These are phyloP conservation scores for Setipinna tenuifilis DNA, from an alignment of 2,797 vertebrate genomes.

Conservation along the genomic window DNA sequence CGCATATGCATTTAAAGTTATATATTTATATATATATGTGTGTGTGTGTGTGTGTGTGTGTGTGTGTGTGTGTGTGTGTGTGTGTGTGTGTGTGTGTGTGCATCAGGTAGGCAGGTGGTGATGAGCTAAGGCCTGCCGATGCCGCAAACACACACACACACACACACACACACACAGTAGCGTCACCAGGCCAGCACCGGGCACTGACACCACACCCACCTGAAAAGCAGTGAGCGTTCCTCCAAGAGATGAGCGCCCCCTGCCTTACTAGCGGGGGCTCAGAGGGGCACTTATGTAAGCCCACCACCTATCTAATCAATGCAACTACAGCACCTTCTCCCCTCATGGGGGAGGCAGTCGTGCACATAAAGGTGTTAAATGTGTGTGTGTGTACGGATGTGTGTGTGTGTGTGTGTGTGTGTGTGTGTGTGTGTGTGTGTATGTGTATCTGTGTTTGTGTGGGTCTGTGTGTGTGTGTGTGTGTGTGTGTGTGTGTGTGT, in stretches of 20 bases:
- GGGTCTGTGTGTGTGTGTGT: not conserved
- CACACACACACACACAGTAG: conserved; percentile 1
- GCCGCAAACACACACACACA: not conserved
- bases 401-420: too few species aligned
- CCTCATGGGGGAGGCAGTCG: not conserved
- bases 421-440: not conserved
- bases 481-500: too few species aligned
- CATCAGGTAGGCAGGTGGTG: not conserved
- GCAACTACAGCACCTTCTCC: conserved; percentile 5
- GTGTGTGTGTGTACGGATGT: too few species aligned
- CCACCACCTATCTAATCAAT: not conserved
- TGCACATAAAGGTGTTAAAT: not conserved
- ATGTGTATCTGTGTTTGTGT: not conserved
- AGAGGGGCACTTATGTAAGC: not conserved
- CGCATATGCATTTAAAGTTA: too few species aligned
- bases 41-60: not conserved
- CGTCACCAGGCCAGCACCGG: not conserved
- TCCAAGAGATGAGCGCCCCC: not conserved
- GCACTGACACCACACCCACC: not conserved
- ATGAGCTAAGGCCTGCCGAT: conserved; percentile 65
- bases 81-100: not conserved
- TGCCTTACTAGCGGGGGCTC: not conserved
- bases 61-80: too few species aligned
- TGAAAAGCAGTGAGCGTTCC: not conserved
- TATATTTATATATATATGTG: too few species aligned